Conservation (phyloP, 2,113 vertebrate species). For the Morone saxatilis region DNA sequence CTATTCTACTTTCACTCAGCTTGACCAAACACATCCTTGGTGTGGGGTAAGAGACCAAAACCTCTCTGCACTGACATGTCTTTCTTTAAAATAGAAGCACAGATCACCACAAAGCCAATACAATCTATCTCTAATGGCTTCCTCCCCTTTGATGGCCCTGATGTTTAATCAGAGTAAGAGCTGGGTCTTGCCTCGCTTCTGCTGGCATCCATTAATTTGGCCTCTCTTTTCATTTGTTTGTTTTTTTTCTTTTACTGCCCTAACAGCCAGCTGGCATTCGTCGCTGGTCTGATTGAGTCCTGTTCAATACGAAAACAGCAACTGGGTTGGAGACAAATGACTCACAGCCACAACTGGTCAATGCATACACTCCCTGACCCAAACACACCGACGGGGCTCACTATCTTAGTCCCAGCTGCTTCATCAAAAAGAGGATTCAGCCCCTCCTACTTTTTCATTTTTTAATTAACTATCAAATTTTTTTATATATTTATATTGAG, state of each 20-base stretch:
- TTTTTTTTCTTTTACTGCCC: constrained; percentile 70
- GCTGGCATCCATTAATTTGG: constrained; percentile 77
- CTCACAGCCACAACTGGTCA: constrained; percentile 59
- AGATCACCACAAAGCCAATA: constrained; percentile 74
- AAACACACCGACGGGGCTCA: constrained; percentile 1
- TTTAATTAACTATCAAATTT: constrained; percentile 6
- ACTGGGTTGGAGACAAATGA: constrained; percentile 73
- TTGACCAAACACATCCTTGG: constrained; percentile 57
- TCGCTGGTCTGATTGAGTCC: constrained; percentile 74
- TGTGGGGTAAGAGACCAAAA: constrained; percentile 50
- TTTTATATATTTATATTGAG: not conserved
- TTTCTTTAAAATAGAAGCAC: constrained; percentile 53
- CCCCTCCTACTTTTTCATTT: constrained; percentile 31
- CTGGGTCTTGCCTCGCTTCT: constrained; percentile 64
- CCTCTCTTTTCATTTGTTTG: constrained; percentile 79
- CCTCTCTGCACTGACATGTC: constrained; percentile 32
- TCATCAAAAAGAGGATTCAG: constrained; percentile 18
- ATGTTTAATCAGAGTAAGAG: constrained; percentile 88
- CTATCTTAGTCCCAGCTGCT: not conserved
- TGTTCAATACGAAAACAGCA: constrained; percentile 76
- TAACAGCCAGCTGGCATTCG: constrained; percentile 75
- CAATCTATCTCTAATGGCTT: constrained; percentile 83
- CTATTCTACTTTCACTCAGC: constrained; percentile 37
- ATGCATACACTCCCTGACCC: constrained; percentile 21
- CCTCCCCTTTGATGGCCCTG: constrained; percentile 73